phyloP scores from a whole-genome alignment of 2,797 vertebrate species.

The Enteromius thamalakanensis region DNA sequence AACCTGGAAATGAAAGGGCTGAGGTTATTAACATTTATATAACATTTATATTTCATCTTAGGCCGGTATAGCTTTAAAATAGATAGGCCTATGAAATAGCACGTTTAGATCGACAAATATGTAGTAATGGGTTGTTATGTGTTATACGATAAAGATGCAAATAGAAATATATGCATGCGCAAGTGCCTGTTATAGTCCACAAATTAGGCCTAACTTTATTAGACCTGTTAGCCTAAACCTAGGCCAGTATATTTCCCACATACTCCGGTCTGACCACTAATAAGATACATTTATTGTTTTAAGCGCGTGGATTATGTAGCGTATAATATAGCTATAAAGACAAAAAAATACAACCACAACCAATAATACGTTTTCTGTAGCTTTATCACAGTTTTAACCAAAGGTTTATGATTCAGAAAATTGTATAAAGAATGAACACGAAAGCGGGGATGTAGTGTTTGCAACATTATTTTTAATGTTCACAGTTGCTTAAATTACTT shows the following conservation, averaged over 20 bases:
- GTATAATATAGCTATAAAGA: background rate
- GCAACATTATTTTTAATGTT: background rate
- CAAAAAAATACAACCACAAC: background rate
- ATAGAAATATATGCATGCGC: background rate
- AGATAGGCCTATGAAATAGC: background rate
- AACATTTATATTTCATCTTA: background rate
- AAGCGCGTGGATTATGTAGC: background rate
- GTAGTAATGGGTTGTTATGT: background rate
- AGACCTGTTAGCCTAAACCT: background rate
- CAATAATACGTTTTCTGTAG: background rate
- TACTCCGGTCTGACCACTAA: background rate
- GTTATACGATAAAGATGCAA: background rate
- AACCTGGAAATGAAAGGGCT: background rate
- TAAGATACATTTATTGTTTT: background rate
- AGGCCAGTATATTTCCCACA: background rate
- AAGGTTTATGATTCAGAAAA: background rate
- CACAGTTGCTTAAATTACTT: background rate
- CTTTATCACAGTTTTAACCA: background rate
- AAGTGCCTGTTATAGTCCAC: background rate
- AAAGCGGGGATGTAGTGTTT: background rate
- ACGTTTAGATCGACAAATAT: conserved; percentile 1
- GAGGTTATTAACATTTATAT: background rate
- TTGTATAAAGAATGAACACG: background rate
- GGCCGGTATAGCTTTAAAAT: background rate
- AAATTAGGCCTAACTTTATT: background rate